phyloP scores from a whole-genome alignment of 2,888 invertebrate species.

The Lithophane ornitopus region DNA sequence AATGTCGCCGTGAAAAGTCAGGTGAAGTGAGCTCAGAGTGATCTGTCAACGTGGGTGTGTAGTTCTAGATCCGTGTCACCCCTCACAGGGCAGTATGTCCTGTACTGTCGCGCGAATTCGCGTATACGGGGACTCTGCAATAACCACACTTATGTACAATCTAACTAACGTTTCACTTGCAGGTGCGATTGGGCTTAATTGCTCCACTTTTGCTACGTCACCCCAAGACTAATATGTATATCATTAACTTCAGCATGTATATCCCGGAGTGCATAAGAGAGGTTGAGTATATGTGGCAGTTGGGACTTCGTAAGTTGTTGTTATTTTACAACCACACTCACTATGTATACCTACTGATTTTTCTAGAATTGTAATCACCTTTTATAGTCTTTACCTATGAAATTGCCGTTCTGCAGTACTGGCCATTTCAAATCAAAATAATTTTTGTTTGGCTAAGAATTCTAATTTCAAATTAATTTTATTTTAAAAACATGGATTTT shows the following conservation, averaged over 20 bases:
- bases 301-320: conserved; percentile 91
- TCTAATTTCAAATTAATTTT: too few relatives aligned
- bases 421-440: too few relatives aligned
- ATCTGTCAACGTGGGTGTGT: neutral
- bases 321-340: neutral
- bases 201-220: conserved; percentile 93
- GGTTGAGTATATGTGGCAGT: conserved; percentile 95
- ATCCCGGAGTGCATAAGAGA: conserved; percentile 94
- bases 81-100: neutral
- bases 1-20: too few relatives aligned
- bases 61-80: neutral
- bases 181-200: conserved; percentile 92
- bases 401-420: too few relatives aligned
- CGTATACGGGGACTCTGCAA: neutral
- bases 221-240: conserved; percentile 92
- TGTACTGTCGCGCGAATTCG: too few relatives aligned
- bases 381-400: too few relatives aligned
- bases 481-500: too few relatives aligned
- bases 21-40: too few relatives aligned
- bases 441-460: too few relatives aligned
- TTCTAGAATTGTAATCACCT: neutral
- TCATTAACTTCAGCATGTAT: conserved; percentile 94
- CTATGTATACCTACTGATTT: neutral
- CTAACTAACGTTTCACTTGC: conserved; percentile 18
- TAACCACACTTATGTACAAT: neutral